A percentile compares a stretch with the other conserved stretches of the same genome.
Evolutionary conservation across 2,797 vertebrate genomes (phyloP).

Genomic region (Australoheros facetus): DNA sequence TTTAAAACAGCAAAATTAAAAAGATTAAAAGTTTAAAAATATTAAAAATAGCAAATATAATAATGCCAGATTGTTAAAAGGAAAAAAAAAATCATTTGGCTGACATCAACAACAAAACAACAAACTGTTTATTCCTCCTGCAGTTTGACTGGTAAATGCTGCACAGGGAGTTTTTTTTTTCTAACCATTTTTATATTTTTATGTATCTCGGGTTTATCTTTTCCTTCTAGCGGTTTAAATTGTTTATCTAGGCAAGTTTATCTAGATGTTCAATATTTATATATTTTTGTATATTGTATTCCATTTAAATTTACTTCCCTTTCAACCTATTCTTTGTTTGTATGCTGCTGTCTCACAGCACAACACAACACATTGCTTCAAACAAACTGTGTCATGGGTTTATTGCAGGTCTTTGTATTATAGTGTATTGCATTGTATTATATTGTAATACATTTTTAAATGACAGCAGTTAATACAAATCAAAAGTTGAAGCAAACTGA

Average conservation of each 20-base stretch:
- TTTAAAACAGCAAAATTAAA: background rate
- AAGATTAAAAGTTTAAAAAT: background rate
- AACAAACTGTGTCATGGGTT: background rate
- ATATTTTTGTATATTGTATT: background rate
- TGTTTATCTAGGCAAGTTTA: background rate
- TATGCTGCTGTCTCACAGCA: background rate
- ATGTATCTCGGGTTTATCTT: background rate
- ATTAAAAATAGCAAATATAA: background rate
- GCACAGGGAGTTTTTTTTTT: background rate
- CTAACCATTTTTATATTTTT: background rate
- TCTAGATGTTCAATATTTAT: background rate
- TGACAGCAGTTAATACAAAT: background rate
- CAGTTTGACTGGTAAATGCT: background rate
- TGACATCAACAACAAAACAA: too few species aligned
- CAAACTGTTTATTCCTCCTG: background rate
- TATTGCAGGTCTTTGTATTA: background rate
- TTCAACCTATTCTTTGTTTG: background rate
- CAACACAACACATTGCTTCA: background rate
- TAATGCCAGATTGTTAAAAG: background rate
- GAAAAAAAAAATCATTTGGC: background rate
- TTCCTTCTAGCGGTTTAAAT: fast-evolving
- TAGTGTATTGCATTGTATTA: background rate
- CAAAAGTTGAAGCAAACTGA: background rate
- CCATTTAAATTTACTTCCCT: background rate
- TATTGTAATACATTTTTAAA: background rate